A percentile compares a stretch with the other conserved stretches of the same genome.
phyloP scores from a whole-genome alignment of 2,797 vertebrate genomes.

The Neoniphon sammara region DNA sequence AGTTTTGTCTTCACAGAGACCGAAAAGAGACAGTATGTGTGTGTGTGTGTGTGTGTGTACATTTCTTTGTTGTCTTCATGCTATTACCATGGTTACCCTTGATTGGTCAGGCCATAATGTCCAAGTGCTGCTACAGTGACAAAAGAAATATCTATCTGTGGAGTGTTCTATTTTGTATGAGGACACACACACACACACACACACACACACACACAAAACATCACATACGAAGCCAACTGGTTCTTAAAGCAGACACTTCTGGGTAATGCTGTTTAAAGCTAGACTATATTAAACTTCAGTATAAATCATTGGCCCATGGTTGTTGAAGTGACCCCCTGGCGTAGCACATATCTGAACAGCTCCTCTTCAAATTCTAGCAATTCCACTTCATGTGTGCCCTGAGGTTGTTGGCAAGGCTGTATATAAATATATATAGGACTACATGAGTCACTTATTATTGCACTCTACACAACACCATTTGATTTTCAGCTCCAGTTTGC shows the following conservation, averaged over 20 bases:
- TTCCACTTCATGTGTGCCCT: slow-evolving; percentile 32
- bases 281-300: too few species aligned
- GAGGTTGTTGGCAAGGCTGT: slow-evolving; percentile 38
- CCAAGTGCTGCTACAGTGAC: not conserved
- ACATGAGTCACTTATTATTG: slow-evolving; percentile 43
- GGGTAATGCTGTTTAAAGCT: not conserved
- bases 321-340: slow-evolving; percentile 6
- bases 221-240: too few species aligned
- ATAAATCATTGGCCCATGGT: slow-evolving; percentile 1
- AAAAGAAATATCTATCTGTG: too few species aligned
- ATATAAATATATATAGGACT: slow-evolving; percentile 47
- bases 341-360: slow-evolving; percentile 10
- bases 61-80: not conserved
- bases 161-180: too few species aligned
- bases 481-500: not conserved
- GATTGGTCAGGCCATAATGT: not conserved
- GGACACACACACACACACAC: not conserved
- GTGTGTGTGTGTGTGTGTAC: not conserved
- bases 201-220: slow-evolving; percentile 3
- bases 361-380: slow-evolving; percentile 19
- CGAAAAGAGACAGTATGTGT: not conserved
- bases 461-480: slow-evolving; percentile 2
- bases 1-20: not conserved
- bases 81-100: slow-evolving; percentile 3
- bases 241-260: not conserved